phyloP scores from a whole-genome alignment of 2,113 vertebrate species.

The Pedetes capensis region DNA sequence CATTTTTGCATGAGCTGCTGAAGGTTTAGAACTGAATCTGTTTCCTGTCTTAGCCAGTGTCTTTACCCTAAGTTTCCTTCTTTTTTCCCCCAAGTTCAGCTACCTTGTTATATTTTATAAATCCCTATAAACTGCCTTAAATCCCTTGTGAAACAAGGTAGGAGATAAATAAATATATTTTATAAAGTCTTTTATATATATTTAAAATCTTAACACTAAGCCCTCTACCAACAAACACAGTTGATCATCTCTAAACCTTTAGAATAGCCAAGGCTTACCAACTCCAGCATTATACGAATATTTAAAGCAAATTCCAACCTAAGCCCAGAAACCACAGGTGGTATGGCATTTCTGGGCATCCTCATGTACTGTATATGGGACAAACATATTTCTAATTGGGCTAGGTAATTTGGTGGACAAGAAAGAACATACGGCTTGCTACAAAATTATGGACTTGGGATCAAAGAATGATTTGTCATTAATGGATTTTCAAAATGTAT shows the following conservation, averaged over 20 bases:
- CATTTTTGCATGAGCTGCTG: neutral
- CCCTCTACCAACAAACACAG: slow-evolving; percentile 27
- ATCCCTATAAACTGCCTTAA: slow-evolving; percentile 20
- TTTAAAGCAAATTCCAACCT: slow-evolving; percentile 40
- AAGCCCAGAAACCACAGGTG: neutral
- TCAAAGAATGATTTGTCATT: slow-evolving; percentile 1
- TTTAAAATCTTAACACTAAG: slow-evolving; percentile 54
- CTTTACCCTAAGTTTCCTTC: neutral
- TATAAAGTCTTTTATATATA: neutral
- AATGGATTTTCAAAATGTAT: neutral
- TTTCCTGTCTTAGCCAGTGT: neutral
- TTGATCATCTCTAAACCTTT: slow-evolving; percentile 24
- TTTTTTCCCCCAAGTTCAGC: slow-evolving; percentile 1
- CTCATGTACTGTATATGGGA: neutral
- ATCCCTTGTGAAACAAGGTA: slow-evolving; percentile 12
- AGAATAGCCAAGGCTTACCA: neutral
- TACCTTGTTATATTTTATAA: slow-evolving; percentile 17
- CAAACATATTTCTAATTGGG: slow-evolving; percentile 12
- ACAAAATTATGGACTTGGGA: neutral
- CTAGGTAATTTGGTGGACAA: neutral
- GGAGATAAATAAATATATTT: neutral
- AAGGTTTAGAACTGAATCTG: slow-evolving; percentile 21
- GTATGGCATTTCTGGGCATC: neutral
- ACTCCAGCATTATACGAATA: neutral
- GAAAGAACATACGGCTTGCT: neutral